Evolutionary conservation across 1,140 invertebrate species (phyloP).

Genomic region (Pomacea maculata): DNA sequence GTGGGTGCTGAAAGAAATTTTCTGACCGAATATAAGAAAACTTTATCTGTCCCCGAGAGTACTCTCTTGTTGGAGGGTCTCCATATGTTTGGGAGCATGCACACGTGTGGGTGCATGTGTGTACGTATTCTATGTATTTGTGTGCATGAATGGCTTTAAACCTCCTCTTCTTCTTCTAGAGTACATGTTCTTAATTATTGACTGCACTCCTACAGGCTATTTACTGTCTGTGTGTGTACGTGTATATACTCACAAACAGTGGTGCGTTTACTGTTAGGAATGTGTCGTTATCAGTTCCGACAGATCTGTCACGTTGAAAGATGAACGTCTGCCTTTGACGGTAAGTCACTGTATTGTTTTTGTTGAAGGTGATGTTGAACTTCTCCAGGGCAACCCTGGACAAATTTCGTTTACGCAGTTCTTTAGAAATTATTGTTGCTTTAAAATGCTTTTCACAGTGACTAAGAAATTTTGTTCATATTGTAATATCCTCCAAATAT

Average conservation of each 20-base stretch:
- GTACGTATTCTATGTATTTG: too few relatives aligned
- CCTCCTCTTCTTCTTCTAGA: not conserved
- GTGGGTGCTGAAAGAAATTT: too few relatives aligned
- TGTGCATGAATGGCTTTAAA: too few relatives aligned
- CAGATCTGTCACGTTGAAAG: constrained; percentile 41
- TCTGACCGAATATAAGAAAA: too few relatives aligned
- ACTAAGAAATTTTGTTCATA: too few relatives aligned
- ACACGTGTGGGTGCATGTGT: not conserved
- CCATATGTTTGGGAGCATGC: too few relatives aligned
- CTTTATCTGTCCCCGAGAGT: too few relatives aligned
- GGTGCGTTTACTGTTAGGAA: constrained; percentile 62
- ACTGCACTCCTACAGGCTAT: too few relatives aligned
- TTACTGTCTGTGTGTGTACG: too few relatives aligned
- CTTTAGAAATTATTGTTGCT: too few relatives aligned
- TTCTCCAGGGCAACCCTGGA: constrained; percentile 55
- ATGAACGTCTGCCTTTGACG: constrained; percentile 34
- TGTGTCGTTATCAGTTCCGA: constrained; percentile 53
- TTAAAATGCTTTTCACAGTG: too few relatives aligned
- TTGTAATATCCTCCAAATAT: not conserved
- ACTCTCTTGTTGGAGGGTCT: too few relatives aligned
- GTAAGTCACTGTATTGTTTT: constrained; percentile 61
- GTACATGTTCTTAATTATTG: not conserved
- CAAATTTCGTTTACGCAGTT: not conserved
- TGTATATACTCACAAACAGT: constrained; percentile 43
- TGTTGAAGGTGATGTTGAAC: constrained; percentile 55